Evolutionary conservation across 2,797 vertebrate species (phyloP), one percentile per base, ranked within the genome.

Genomic region (Poecilia gillii): DNA sequence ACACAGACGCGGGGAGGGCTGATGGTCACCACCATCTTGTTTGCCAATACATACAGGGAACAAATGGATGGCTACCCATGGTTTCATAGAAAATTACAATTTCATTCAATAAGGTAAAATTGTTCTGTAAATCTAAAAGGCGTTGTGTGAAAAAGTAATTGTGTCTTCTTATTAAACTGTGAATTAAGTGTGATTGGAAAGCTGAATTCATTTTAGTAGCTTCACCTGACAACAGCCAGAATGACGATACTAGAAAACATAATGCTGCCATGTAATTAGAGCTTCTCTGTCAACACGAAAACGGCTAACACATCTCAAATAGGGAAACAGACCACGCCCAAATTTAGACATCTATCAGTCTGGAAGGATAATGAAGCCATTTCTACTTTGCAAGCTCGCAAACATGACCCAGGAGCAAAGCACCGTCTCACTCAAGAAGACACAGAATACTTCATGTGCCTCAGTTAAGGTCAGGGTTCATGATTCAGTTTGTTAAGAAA

Each of bases 1-100:
- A 55, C 47, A 76, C 28, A 84, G 74, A 3, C 64, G 41, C 59
- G 71, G 14, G 53, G 79, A 85, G 73, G 85, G 81, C 74, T 73
- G 53, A 31, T 74, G 75, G 80, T 88, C 80, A 86, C 14, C 66
- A 36, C 18, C 72, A 78, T 14, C 51, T 33, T 77, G 80, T 73
- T 81, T 78, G 28, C 57, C 31, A 1, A 7, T 33, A 66, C 66
- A 20, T 20, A 49, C 80, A 80, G 51, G 73, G 84, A 47, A 82
- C 28, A 79, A 73, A 12, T 45, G 73, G 28, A 76, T 71, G 53
- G 43, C 33, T 43, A 70, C 6, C 8, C 36, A 14, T 1, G 66
- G 39, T 70, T 68, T 70, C 11, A 70, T 18, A n/a, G n/a, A 43
- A 11, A 57, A n/a, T n/a, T 28, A 6, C 9, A 25, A 25, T 68